Evolutionary conservation across 2,888 invertebrate genomes (phyloP).

Genomic region (Camponotus fellah): DNA sequence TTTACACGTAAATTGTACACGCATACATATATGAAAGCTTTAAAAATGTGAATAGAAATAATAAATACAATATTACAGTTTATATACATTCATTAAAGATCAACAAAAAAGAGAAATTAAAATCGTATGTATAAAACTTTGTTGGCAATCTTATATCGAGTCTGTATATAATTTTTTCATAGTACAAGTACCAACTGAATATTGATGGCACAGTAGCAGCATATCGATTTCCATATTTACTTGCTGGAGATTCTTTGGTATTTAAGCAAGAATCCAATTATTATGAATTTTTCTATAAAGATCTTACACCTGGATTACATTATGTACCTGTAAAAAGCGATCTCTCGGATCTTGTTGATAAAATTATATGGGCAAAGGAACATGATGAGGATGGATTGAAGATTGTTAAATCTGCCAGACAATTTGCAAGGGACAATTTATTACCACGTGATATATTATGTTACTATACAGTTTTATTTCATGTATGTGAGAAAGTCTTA

Average conservation of each 20-base stretch:
- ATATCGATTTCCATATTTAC: slow-evolving; percentile 96
- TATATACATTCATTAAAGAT: neutral
- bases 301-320: slow-evolving; percentile 92
- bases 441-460: slow-evolving; percentile 95
- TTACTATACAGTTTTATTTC: slow-evolving; percentile 91
- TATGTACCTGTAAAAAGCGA: slow-evolving; percentile 94
- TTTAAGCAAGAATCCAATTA: slow-evolving; percentile 98
- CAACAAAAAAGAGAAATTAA: neutral
- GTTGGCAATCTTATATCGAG: slow-evolving; percentile 56
- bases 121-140: neutral
- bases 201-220: slow-evolving; percentile 99
- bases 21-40: neutral
- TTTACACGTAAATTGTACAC: neutral
- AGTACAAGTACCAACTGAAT: slow-evolving; percentile 98
- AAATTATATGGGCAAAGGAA: slow-evolving; percentile 92
- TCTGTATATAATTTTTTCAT: slow-evolving; percentile 82
- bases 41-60: neutral
- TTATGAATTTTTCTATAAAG: slow-evolving; percentile 97
- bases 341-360: slow-evolving; percentile 93
- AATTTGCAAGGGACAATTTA: slow-evolving; percentile 92
- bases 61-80: neutral
- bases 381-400: slow-evolving; percentile 90
- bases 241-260: slow-evolving; percentile 95
- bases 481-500: slow-evolving; percentile 62
- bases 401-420: slow-evolving; percentile 90